Conservation (phyloP, 2,888 invertebrate genomes). For the Pollenia amentaria region DNA sequence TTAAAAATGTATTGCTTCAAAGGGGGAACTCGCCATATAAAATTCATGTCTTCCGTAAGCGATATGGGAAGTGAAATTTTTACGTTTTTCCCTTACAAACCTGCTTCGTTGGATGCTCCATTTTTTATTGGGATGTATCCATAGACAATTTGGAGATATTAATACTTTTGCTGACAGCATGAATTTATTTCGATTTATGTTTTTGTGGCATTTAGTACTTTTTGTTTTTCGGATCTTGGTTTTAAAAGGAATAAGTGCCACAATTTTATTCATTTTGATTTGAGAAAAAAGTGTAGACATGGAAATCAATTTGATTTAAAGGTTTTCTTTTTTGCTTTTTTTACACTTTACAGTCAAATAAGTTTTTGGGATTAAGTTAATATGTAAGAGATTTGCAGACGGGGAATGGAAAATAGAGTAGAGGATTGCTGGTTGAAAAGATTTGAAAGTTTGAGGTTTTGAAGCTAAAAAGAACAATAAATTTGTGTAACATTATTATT, state of each 20-base stretch:
- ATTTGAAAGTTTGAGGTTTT: too few species aligned
- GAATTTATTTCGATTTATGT: slow-evolving; percentile 71
- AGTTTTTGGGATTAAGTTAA: not conserved
- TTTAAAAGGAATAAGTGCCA: not conserved
- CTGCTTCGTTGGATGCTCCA: too few species aligned
- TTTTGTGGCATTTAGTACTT: slow-evolving; percentile 59
- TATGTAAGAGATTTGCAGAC: not conserved
- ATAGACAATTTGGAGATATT: slow-evolving; percentile 43
- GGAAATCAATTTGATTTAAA: slow-evolving; percentile 49
- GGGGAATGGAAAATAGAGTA: too few species aligned
- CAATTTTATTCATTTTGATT: slow-evolving; percentile 43
- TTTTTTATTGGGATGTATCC: too few species aligned
- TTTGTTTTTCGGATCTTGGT: slow-evolving; percentile 10
- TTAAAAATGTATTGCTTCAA: too few species aligned
- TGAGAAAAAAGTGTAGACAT: slow-evolving; percentile 34
- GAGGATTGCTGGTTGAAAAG: too few species aligned
- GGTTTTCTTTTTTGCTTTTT: not conserved
- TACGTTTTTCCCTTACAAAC: too few species aligned
- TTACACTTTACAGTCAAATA: not conserved
- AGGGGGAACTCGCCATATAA: too few species aligned
- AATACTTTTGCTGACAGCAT: slow-evolving; percentile 72
- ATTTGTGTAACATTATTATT: too few species aligned
- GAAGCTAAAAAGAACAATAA: too few species aligned
- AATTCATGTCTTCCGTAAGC: too few species aligned
- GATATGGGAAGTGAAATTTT: too few species aligned